phyloP scores from a whole-genome alignment of 2,113 vertebrate genomes.

The Notechis scutatus region DNA sequence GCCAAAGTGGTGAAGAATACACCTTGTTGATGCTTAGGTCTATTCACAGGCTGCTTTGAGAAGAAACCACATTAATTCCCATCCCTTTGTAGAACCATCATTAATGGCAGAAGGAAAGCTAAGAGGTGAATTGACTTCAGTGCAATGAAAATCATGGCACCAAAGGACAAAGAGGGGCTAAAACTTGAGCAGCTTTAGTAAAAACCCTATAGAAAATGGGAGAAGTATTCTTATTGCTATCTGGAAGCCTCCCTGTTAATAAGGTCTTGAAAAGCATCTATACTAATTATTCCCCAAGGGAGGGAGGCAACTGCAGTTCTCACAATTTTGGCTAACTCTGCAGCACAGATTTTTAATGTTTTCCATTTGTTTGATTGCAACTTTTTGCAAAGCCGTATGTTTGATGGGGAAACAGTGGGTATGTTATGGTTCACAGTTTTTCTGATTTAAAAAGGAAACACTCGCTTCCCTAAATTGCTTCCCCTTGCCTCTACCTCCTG shows the following conservation, averaged over 20 bases:
- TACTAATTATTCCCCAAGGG: conserved; percentile 48
- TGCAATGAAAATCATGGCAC: background rate
- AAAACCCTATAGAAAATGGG: background rate
- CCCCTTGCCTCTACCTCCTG: conserved; percentile 32
- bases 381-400: conserved; percentile 61
- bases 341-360: conserved; percentile 62
- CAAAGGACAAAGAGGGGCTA: background rate
- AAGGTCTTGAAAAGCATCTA: conserved; percentile 1
- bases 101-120: background rate
- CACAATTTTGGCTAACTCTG: conserved; percentile 53
- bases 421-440: conserved; percentile 52
- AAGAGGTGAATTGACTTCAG: background rate
- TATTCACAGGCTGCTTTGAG: background rate
- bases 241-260: conserved; percentile 4
- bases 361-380: conserved; percentile 51
- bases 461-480: conserved; percentile 43
- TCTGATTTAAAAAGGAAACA: conserved; percentile 51
- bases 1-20: background rate
- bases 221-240: background rate
- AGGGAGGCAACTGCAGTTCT: conserved; percentile 47
- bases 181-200: background rate
- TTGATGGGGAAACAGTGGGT: conserved; percentile 55
- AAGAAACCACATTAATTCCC: background rate
- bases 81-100: background rate
- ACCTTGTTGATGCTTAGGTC: background rate